A percentile compares a stretch with the other conserved stretches of the same genome.
These are phyloP conservation scores for Pinna nobilis DNA, from an alignment of 1,140 invertebrate species.

Conservation along the genomic window DNA sequence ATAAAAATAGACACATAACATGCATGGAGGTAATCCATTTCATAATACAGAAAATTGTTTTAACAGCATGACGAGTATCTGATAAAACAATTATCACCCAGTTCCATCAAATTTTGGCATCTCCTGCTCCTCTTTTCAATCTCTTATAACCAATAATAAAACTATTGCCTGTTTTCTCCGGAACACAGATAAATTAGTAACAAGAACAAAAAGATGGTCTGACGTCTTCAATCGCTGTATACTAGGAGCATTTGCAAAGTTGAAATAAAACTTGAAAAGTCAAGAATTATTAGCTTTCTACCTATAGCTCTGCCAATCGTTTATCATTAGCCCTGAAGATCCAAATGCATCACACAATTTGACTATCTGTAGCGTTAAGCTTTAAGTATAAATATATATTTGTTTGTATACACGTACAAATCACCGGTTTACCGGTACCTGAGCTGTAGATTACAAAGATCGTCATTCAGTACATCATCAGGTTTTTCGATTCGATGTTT, in stretches of 20 bases:
- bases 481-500: conserved; percentile 1
- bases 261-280: conserved; percentile 4
- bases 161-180: neutral
- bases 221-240: neutral
- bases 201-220: conserved; percentile 1
- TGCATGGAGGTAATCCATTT: conserved; percentile 21
- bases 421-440: conserved; percentile 5
- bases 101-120: conserved; percentile 4
- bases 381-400: neutral
- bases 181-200: neutral
- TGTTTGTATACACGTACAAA: too few relatives aligned
- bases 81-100: neutral
- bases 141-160: conserved; percentile 5
- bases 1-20: too few relatives aligned
- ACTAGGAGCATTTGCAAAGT: conserved; percentile 1
- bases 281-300: neutral
- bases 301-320: neutral
- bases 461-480: conserved; percentile 7
- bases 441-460: neutral
- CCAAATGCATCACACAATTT: too few relatives aligned
- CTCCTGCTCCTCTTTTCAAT: neutral
- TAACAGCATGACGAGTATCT: conserved; percentile 20
- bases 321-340: too few relatives aligned
- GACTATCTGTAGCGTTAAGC: too few relatives aligned
- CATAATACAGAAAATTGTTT: conserved; percentile 23